A percentile compares a stretch with the other conserved stretches of the same genome.
phyloP scores from a whole-genome alignment of 2,797 vertebrate genomes.

The Artibeus lituratus region DNA sequence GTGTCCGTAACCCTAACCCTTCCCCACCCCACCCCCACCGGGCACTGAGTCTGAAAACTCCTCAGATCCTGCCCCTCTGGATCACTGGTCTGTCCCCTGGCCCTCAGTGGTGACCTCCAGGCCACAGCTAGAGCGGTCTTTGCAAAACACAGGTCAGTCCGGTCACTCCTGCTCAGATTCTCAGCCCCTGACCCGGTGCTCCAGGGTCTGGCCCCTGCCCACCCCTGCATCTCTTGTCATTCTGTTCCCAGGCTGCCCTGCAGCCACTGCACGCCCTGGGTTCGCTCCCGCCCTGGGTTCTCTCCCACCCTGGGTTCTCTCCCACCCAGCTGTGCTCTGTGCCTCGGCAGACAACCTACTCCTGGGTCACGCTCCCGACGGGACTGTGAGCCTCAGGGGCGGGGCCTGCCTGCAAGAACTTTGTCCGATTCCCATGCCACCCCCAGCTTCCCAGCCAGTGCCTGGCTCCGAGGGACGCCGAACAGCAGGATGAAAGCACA shows the following conservation, averaged over 20 bases:
- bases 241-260: background rate
- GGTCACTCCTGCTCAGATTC: fast-evolving
- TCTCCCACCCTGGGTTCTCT: background rate
- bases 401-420: background rate
- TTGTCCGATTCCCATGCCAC: background rate
- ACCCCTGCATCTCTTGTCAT: background rate
- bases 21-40: fast-evolving
- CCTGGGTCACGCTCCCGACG: background rate
- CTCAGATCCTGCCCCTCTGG: background rate
- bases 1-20: background rate
- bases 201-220: background rate
- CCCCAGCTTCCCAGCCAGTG: background rate
- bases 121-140: background rate
- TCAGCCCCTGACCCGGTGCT: background rate
- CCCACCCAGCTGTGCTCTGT: background rate
- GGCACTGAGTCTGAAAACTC: background rate
- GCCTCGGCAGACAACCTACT: background rate
- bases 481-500: background rate
- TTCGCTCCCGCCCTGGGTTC: no score
- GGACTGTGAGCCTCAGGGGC: background rate
- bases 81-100: background rate
- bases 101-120: background rate
- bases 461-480: background rate
- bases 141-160: background rate
- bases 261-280: fast-evolving